Percentiles rank a stretch among this genome's conserved stretches.
phyloP scores from a whole-genome alignment of 2,888 invertebrate genomes.

The Drosophila fungiperda region DNA sequence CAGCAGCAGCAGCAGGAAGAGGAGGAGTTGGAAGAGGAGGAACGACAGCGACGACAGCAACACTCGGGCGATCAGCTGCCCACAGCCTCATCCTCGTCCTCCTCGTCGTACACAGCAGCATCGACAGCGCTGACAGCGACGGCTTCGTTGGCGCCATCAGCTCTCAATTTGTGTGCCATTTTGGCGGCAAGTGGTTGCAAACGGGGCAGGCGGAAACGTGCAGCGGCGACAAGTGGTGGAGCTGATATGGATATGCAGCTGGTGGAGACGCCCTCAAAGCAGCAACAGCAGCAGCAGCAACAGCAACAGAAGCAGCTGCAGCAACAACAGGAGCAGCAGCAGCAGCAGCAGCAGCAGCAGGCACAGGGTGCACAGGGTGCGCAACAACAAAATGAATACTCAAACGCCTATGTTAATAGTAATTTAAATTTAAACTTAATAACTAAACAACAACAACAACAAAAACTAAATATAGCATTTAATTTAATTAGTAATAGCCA shows the following conservation, averaged over 20 bases:
- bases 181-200: slow-evolving; percentile 82
- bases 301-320: slow-evolving; percentile 10
- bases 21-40: background rate
- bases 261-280: slow-evolving; percentile 54
- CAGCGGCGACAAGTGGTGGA: slow-evolving; percentile 29
- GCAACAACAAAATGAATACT: slow-evolving; percentile 83
- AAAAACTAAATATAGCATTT: slow-evolving; percentile 36
- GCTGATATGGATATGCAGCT: slow-evolving; percentile 77
- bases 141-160: slow-evolving; percentile 79
- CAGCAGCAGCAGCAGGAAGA: slow-evolving; percentile 30
- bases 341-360: slow-evolving; percentile 12
- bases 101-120: slow-evolving; percentile 73
- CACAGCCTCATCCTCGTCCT: slow-evolving; percentile 57
- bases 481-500: slow-evolving; percentile 60
- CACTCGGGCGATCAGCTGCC: slow-evolving; percentile 53
- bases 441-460: slow-evolving; percentile 29
- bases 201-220: slow-evolving; percentile 82
- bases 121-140: slow-evolving; percentile 80
- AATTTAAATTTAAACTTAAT: slow-evolving; percentile 65
- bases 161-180: slow-evolving; percentile 82
- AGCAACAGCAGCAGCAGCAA: background rate
- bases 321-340: slow-evolving; percentile 23
- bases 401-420: slow-evolving; percentile 83
- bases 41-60: slow-evolving; percentile 46
- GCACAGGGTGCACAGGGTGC: slow-evolving; percentile 18